phyloP scores from a whole-genome alignment of 2,888 invertebrate genomes.

The Heliconius ismenius region DNA sequence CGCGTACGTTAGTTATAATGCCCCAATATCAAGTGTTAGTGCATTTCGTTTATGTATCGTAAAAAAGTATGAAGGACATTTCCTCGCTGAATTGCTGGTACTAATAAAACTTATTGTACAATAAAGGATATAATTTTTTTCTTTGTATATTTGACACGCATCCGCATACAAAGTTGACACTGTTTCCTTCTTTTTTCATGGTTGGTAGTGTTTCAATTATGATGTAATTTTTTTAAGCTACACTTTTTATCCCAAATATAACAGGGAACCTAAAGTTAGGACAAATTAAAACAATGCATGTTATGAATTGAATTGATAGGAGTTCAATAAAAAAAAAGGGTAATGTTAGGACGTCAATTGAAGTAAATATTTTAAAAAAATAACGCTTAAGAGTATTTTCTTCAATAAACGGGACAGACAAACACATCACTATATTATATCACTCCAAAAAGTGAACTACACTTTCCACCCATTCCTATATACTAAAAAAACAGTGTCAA shows the following conservation, averaged over 20 bases:
- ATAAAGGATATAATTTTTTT: constrained; percentile 53
- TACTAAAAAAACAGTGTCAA: constrained; percentile 1
- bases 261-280: no score
- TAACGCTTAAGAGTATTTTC: no score
- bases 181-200: neutral
- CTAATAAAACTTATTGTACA: constrained; percentile 54
- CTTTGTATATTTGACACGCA: constrained; percentile 43
- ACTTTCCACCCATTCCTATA: neutral
- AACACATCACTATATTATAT: no score
- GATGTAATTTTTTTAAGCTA: neutral
- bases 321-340: no score
- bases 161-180: neutral
- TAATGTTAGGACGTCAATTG: no score
- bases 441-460: neutral
- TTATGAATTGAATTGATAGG: no score
- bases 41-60: constrained; percentile 42
- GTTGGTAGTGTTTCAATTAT: neutral
- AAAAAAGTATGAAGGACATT: constrained; percentile 42
- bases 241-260: neutral
- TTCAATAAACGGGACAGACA: no score
- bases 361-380: no score
- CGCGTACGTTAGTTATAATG: constrained; percentile 36
- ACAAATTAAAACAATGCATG: no score
- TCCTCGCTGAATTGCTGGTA: constrained; percentile 47
- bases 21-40: constrained; percentile 45